Percentiles rank a stretch among this genome's conserved stretches.
Conservation (phyloP, 92 coral and sea anemone species). For the Heliopora coerulea region DNA sequence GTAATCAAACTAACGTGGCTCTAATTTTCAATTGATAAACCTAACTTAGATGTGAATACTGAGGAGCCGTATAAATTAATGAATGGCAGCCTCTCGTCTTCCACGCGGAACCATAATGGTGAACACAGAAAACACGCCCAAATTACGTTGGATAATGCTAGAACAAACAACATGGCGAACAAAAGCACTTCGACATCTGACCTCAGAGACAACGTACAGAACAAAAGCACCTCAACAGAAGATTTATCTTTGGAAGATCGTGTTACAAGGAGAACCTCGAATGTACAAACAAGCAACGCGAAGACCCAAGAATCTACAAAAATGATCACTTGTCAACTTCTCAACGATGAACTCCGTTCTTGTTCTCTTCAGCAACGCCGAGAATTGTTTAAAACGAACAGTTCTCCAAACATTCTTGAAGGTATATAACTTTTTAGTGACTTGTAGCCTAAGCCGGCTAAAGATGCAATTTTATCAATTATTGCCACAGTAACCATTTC, state of each 20-base stretch:
- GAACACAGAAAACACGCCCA: slow-evolving; percentile 27
- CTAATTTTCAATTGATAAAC: too few species aligned
- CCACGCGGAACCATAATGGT: background rate
- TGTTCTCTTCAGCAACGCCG: background rate
- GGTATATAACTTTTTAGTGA: too few species aligned
- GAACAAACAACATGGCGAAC: slow-evolving; percentile 43
- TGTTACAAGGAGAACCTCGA: background rate
- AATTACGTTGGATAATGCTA: slow-evolving; percentile 10
- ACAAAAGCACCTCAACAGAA: slow-evolving; percentile 78
- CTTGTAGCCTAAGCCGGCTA: too few species aligned
- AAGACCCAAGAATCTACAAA: background rate
- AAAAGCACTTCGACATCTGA: slow-evolving; percentile 75
- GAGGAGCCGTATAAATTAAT: background rate
- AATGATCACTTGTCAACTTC: background rate
- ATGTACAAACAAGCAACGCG: background rate
- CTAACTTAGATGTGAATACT: slow-evolving; percentile 11
- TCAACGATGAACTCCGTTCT: too few species aligned
- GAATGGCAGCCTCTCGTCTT: slow-evolving; percentile 12
- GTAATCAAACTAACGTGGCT: too few species aligned
- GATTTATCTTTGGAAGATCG: slow-evolving; percentile 37
- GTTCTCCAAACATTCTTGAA: slow-evolving; percentile 23
- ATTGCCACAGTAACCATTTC: too few species aligned
- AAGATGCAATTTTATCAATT: too few species aligned
- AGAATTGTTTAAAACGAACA: slow-evolving; percentile 24
- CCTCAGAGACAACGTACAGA: slow-evolving; percentile 42